Conservation (phyloP, 2,888 invertebrate species). For the Tachina lurida region DNA sequence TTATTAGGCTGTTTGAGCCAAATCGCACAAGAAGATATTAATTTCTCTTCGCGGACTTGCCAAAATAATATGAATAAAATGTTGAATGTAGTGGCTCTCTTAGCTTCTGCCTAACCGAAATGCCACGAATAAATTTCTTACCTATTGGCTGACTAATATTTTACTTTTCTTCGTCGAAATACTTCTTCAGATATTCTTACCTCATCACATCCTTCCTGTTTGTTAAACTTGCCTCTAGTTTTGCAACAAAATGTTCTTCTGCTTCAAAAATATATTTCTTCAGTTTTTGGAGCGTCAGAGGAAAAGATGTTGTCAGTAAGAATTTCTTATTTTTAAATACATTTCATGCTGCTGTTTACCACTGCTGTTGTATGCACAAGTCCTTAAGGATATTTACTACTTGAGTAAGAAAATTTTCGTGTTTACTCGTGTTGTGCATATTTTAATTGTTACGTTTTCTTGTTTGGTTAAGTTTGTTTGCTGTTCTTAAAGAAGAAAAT, state of each 20-base stretch:
- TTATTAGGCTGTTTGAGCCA: no score
- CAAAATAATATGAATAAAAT: not conserved
- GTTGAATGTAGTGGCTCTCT: not conserved
- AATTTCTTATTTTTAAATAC: conserved; percentile 78
- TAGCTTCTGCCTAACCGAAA: not conserved
- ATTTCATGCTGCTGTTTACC: conserved; percentile 76
- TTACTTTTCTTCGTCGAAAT: conserved; percentile 40
- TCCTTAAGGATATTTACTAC: conserved; percentile 81
- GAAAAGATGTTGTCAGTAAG: conserved; percentile 26
- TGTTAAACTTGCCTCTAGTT: conserved; percentile 43
- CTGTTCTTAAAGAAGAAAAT: conserved; percentile 62
- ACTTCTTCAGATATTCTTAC: conserved; percentile 73
- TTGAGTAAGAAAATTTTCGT: conserved; percentile 77
- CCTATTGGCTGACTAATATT: conserved; percentile 35
- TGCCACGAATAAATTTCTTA: not conserved
- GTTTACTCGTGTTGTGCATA: conserved; percentile 82
- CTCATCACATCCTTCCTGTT: conserved; percentile 65
- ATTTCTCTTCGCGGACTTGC: no score
- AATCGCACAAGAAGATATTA: no score
- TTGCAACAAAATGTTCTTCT: conserved; percentile 44
- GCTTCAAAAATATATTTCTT: conserved; percentile 36
- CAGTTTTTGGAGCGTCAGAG: not conserved
- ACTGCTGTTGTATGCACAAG: conserved; percentile 46
- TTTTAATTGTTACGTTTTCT: conserved; percentile 81
- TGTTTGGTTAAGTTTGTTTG: conserved; percentile 73